Percentiles rank a stretch among this genome's conserved stretches.
These are phyloP conservation scores for Chromis chromis DNA, from an alignment of 2,797 vertebrate genomes.

Conservation along the genomic window DNA sequence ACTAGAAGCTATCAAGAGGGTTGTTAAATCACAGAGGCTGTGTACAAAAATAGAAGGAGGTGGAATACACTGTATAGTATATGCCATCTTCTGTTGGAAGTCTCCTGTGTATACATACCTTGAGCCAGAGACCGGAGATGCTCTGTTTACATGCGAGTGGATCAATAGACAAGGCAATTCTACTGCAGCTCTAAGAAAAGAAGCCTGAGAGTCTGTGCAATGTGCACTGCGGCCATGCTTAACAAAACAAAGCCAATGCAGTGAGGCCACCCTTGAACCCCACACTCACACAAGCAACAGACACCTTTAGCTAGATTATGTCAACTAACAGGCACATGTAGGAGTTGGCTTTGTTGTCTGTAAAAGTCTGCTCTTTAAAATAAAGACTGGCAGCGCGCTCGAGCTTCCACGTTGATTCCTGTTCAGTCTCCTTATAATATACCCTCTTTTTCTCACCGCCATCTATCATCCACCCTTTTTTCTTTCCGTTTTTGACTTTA, in stretches of 20 bases:
- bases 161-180: conserved; percentile 72
- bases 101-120: conserved; percentile 72
- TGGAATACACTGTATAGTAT: conserved; percentile 43
- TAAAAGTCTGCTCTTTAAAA: conserved; percentile 58
- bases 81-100: conserved; percentile 42
- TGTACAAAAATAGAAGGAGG: conserved; percentile 64
- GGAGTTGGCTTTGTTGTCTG: conserved; percentile 64
- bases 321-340: conserved; percentile 50
- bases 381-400: conserved; percentile 40
- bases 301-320: conserved; percentile 52
- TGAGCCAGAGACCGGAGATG: conserved; percentile 55
- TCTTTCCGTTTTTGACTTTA: conserved; percentile 33
- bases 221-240: conserved; percentile 37
- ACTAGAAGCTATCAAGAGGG: conserved; percentile 48
- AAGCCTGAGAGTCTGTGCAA: conserved; percentile 38
- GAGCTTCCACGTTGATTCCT: conserved; percentile 12
- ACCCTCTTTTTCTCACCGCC: conserved; percentile 20
- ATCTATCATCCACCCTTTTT: conserved; percentile 12
- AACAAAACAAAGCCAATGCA: conserved; percentile 57
- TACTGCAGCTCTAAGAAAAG: conserved; percentile 70
- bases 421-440: conserved; percentile 9
- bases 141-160: conserved; percentile 68
- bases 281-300: conserved; percentile 25
- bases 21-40: conserved; percentile 60
- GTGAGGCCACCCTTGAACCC: conserved; percentile 60